phyloP scores from a whole-genome alignment of 2,888 invertebrate genomes.

The Phymatocera aterrima region DNA sequence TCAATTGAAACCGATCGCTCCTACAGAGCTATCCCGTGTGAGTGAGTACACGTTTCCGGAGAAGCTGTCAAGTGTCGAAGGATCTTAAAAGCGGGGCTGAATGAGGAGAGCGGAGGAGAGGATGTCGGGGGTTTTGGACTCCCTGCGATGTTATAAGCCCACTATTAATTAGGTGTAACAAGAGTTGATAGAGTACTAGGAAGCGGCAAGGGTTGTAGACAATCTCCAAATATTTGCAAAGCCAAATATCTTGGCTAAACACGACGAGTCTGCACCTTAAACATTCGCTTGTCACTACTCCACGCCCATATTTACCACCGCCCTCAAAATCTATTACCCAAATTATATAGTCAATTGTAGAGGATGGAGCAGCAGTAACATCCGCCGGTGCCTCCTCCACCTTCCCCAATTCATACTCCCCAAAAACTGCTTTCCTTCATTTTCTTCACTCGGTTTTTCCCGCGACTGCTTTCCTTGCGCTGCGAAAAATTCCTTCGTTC shows the following conservation, averaged over 20 bases:
- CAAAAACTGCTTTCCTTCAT: too few species aligned
- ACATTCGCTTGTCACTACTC: slow-evolving; percentile 27
- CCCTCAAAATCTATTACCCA: slow-evolving; percentile 6
- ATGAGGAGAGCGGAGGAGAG: neutral
- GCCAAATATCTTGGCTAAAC: slow-evolving; percentile 74
- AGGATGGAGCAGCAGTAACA: neutral
- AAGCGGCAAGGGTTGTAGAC: slow-evolving; percentile 67
- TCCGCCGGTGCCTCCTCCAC: neutral
- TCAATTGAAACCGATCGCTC: neutral
- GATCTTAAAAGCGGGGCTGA: slow-evolving; percentile 1
- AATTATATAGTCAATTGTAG: neutral
- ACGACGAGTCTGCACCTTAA: slow-evolving; percentile 62
- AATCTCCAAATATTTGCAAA: slow-evolving; percentile 74
- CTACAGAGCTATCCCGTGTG: too few species aligned
- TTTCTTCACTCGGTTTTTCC: too few species aligned
- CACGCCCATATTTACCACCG: slow-evolving; percentile 15
- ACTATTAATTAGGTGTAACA: slow-evolving; percentile 69
- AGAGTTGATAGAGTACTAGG: slow-evolving; percentile 67
- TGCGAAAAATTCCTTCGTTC: too few species aligned
- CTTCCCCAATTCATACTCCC: neutral
- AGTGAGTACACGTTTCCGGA: neutral
- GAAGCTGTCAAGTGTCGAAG: slow-evolving; percentile 11
- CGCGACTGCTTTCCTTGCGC: too few species aligned
- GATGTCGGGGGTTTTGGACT: neutral
- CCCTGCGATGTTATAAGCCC: slow-evolving; percentile 30